Base-by-base conservation (phyloP, 2,888 invertebrate genomes). In the Cephus nigrinus region DNA sequence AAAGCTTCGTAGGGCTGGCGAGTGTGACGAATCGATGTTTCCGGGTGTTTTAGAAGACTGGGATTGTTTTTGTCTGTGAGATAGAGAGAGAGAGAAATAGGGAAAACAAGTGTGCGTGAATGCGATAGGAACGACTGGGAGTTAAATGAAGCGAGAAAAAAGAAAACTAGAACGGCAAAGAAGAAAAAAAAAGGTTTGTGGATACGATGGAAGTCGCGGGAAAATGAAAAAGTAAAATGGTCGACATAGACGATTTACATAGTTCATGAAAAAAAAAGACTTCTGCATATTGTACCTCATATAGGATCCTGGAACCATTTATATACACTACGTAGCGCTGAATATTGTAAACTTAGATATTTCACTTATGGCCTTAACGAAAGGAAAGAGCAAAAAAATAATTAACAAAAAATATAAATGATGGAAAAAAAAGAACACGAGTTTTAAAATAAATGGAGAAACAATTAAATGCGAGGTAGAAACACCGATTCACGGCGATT, bases 311-410 rank as follows among this genome's bases (percentile, higher is more conserved):
- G 81, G 81, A 80, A 85, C 81, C 83, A 84, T 85, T 85, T 85
- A 85, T 84, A 85, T 84, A 84, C 82, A 86, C 85, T 86, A 84
- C 82, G 79, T 85, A 86, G 84, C 82, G 85, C 86, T 86, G 86
- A 84, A 84, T 86, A 86, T 83, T 82, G 85, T 84, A 85, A 85
- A 85, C 87, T 88, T 86, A 88, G 87, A 86, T 87, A 88, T 86
- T 87, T 88, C 89, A 89, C 88, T 88, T 88, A 89, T 89, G 89
- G 88, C 88, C 89, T 89, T 89, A 89, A 86, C 69, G 69, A 32
- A 83, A 82, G 84, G 84, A 86, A 84, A 86, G 85, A 82, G 77
- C 81, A 82, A 80, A 40, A 15, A 40, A 15, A 15, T 36, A 4
- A 40, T 40, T 40, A 5, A 40, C 15, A 40, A 40, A 15, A 15